Base-by-base conservation (phyloP, 1,140 invertebrate genomes). In the Dreissena rostriformis region DNA sequence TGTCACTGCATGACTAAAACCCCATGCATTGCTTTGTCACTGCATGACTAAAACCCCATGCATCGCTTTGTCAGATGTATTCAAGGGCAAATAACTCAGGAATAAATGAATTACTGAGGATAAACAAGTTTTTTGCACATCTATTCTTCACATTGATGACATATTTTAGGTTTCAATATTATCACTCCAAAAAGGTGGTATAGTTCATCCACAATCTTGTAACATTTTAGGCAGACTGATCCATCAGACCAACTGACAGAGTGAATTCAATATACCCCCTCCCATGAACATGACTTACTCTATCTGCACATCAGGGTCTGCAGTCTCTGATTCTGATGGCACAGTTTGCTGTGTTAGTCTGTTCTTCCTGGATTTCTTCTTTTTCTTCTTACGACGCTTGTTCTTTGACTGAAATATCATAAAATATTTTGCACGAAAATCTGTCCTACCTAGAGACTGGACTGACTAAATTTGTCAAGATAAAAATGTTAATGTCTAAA, bases 231-330 rank as follows among this genome's bases (percentile, higher is more conserved):
- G 19, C 19, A 63, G 61, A 63, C 24, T 5, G 61, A 63, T 39
- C 39, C 2, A 39, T 5, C 8, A 39, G 39, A 5, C 39, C 39
- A 39, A 39, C 39, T 39, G 8, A 39, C 8, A 39, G 39, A 39
- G 39, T 39, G 39, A 39, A 39, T 39, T 39, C 39, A 39, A 39
- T 39, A 39, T 39, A 39, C 39, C 39, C 39, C 39, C 57, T 61
- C 17, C 19, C 19, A 51, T 63, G 24, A n/a, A n/a, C n/a, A 17
- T 11, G 12, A 88, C 91, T 91, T 91, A 95, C 94, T 95, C 95
- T 51, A 95, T 91, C 89, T 94, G 94, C 24, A 95, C 93, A 77
- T 93, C 91, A 12, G 90, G 86, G 76, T 93, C 91, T 71, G 88
- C 87, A 49, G 90, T 53, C 26, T 81, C 84, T 24, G 89, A 85